Base-by-base conservation (phyloP, 2,797 vertebrate species). In the Thamnophis elegans region DNA sequence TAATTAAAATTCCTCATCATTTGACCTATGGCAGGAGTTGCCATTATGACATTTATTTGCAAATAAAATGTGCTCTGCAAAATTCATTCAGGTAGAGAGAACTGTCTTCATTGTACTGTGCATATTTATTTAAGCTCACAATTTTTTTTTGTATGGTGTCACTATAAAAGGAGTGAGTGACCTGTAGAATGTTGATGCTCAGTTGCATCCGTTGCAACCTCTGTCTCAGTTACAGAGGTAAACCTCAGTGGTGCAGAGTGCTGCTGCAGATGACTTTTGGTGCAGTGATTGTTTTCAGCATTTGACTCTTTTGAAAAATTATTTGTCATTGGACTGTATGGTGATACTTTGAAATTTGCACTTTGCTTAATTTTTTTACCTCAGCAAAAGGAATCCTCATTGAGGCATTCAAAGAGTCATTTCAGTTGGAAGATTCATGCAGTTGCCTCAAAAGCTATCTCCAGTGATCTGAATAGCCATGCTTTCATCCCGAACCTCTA, bases 1-100 rank as follows among this genome's bases (percentile, higher is more conserved):
- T 73, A 56, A 88, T 88, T 91, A 32, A 55, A 73, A 56, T 94
- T 90, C 36, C 32, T 91, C 85, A 1, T 92, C 60, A 58, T 26
- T 1, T 93, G 82, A 25, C 42, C 54, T 93, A 60, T 59, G 89
- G 47, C 42, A 90, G 53, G 36, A 78, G 20, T 42, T 78, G 73
- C 73, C 11, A 78, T 11, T 78, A 42, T 42, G 16, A 78, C 20
- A 42, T 78, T 78, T 78, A 42, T 78, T 42, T 78, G 18, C 68
- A 78, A 2, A 42, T 47, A 78, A 78, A 25, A 22, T 22, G 36
- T 78, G 73, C 10, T 78, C 18, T 78, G 73, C 20, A 42, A 78
- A 78, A 42, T 78, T 42, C 1, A 42, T 42, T 22, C 42, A 42
- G 9, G 36, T 78, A 82, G 32, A 47, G 18, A 42, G 36, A 22